These are phyloP conservation scores for Eurytoma adleriae DNA, from an alignment of 2,888 invertebrate species.

Conservation along the genomic window DNA sequence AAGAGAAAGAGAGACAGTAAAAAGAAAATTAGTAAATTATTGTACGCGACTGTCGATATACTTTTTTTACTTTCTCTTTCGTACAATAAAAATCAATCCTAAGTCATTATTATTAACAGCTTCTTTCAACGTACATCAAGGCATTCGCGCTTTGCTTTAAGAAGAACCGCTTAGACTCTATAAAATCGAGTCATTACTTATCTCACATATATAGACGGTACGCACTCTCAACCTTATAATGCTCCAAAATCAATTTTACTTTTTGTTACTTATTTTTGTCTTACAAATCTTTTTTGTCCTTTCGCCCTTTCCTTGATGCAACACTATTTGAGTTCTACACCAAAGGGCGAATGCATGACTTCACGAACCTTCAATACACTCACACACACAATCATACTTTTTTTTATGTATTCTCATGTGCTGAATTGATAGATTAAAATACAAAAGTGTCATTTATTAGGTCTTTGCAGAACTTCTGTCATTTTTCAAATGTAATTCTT, in stretches of 20 bases:
- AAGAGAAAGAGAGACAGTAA: slow-evolving; percentile 50
- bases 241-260: slow-evolving; percentile 25
- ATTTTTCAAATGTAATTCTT: slow-evolving; percentile 38
- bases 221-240: slow-evolving; percentile 15
- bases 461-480: slow-evolving; percentile 50
- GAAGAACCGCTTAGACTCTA: slow-evolving; percentile 29
- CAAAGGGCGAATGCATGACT: slow-evolving; percentile 22
- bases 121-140: slow-evolving; percentile 37
- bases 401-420: slow-evolving; percentile 20
- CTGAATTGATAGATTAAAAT: slow-evolving; percentile 61
- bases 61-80: slow-evolving; percentile 26
- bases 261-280: background rate
- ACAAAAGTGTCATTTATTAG: slow-evolving; percentile 62
- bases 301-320: slow-evolving; percentile 15
- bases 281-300: slow-evolving; percentile 11
- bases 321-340: slow-evolving; percentile 37
- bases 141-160: slow-evolving; percentile 13
- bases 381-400: slow-evolving; percentile 30
- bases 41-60: slow-evolving; percentile 40
- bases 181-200: slow-evolving; percentile 38
- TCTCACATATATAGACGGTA: slow-evolving; percentile 32
- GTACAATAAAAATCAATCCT: slow-evolving; percentile 46
- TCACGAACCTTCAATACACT: slow-evolving; percentile 34
- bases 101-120: slow-evolving; percentile 39
- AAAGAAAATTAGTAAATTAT: slow-evolving; percentile 27